Conservation (phyloP, 2,113 vertebrate species). For the Columba livia region DNA sequence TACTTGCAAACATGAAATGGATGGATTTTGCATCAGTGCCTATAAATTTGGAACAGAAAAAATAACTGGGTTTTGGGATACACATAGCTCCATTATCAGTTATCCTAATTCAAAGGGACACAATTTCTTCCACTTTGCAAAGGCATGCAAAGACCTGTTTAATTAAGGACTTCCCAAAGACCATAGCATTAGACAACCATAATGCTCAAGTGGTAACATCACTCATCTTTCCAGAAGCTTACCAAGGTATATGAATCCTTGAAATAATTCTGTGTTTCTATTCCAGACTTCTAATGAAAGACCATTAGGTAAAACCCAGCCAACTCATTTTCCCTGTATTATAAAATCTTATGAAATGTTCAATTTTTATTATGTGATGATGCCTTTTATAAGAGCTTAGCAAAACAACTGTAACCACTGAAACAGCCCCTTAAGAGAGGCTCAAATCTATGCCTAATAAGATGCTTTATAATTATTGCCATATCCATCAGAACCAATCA, state of each 20-base stretch:
- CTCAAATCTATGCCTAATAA: background rate
- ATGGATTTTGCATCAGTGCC: background rate
- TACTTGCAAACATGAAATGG: accelerated
- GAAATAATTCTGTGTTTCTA: background rate
- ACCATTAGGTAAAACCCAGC: background rate
- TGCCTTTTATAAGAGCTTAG: slow-evolving; percentile 1
- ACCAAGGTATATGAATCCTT: background rate
- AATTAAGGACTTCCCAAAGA: background rate
- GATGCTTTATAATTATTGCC: background rate
- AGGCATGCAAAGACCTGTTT: accelerated
- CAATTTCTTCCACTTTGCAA: background rate
- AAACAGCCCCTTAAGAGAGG: background rate
- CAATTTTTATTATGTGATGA: background rate
- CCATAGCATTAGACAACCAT: background rate
- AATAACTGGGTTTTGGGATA: background rate
- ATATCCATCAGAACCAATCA: background rate
- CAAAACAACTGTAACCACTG: background rate
- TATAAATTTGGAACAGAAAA: background rate
- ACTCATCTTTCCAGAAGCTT: background rate
- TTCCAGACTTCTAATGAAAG: background rate
- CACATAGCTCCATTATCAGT: background rate
- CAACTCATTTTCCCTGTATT: background rate
- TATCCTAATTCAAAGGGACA: background rate
- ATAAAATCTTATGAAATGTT: slow-evolving; percentile 12
- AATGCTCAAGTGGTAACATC: background rate